Base-by-base conservation (phyloP, 2,888 invertebrate genomes). In the Drosophila prostipennis region DNA sequence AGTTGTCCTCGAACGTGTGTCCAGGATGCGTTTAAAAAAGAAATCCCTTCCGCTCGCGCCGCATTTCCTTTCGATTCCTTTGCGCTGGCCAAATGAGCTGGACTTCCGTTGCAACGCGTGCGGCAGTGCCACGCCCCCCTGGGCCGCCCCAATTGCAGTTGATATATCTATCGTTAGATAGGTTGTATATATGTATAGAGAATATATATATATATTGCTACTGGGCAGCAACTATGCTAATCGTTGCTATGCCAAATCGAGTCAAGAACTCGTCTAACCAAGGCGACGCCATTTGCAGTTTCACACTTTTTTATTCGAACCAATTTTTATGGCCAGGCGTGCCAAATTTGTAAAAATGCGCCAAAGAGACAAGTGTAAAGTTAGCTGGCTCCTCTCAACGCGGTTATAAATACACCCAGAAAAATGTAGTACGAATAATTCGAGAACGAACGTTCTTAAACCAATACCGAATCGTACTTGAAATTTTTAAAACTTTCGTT, bases 241-340 rank as follows among this genome's bases (percentile, higher is more conserved):
- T 82, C 82, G 86, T 54, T 75, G 80, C 42, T 40, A 48, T 73
- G 79, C 81, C 81, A 87, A 81, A 87, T 70, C 55, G 71, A 61
- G 87, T 74, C 81, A 69, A 80, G 72, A 87, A 74, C 84, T 74
- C 78, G 85, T 84, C 87, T 76, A 74, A 76, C 65, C 81, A 87
- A 76, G 85, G 87, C 88, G 88, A 78, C 83, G 83, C 83, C 83
- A 83, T 83, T 83, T 87, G 81, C 86, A 87, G 86, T 78, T 87
- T 83, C 83, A 83, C 83, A 83, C 83, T 83, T 83, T 87, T 87
- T 87, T 79, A 59, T 70, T 70, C 73, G 81, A 53, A 74, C 83
- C 88, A 87, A 82, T 83, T 83, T 83, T 87, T 83, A 83, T 83
- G 83, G 83, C 58, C 83, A 87, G 86, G 78, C 83, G 86, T 85